phyloP scores from a whole-genome alignment of 1,140 invertebrate species.

The Trissolcus basalis region DNA sequence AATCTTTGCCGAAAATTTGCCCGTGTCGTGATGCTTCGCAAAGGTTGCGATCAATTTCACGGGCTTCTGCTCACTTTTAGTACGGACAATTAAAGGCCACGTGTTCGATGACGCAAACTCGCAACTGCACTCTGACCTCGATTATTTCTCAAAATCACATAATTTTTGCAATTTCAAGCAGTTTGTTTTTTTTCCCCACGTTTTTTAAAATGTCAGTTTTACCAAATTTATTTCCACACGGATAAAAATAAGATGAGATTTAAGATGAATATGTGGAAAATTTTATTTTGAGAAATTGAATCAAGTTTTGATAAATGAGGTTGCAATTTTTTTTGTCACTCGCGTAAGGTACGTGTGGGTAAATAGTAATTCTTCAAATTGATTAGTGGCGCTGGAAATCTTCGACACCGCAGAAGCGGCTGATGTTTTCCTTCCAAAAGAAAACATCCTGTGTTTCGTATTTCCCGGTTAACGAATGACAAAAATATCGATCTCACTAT shows the following conservation, averaged over 20 bases:
- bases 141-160: constrained; percentile 53
- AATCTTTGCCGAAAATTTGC: not conserved
- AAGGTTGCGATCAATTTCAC: constrained; percentile 39
- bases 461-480: constrained; percentile 11
- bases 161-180: too few relatives aligned
- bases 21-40: constrained; percentile 7
- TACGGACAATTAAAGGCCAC: constrained; percentile 46
- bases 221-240: constrained; percentile 29
- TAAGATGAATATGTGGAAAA: too few relatives aligned
- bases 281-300: too few relatives aligned
- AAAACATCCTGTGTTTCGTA: too few relatives aligned
- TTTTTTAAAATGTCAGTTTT: constrained; percentile 32
- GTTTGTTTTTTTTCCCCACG: too few relatives aligned
- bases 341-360: too few relatives aligned
- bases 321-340: too few relatives aligned
- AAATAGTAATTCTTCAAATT: too few relatives aligned
- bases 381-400: too few relatives aligned
- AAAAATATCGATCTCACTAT: constrained; percentile 16
- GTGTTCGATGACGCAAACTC: constrained; percentile 65
- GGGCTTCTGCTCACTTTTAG: constrained; percentile 26
- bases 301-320: too few relatives aligned
- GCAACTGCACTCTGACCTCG: constrained; percentile 59
- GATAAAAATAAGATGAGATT: too few relatives aligned
- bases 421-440: not conserved
- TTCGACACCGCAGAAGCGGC: not conserved